Evolutionary conservation across 92 coral and sea anemone species (phyloP), one percentile per base, ranked within the genome.

Genomic region (Umimayanthus kanabou): DNA sequence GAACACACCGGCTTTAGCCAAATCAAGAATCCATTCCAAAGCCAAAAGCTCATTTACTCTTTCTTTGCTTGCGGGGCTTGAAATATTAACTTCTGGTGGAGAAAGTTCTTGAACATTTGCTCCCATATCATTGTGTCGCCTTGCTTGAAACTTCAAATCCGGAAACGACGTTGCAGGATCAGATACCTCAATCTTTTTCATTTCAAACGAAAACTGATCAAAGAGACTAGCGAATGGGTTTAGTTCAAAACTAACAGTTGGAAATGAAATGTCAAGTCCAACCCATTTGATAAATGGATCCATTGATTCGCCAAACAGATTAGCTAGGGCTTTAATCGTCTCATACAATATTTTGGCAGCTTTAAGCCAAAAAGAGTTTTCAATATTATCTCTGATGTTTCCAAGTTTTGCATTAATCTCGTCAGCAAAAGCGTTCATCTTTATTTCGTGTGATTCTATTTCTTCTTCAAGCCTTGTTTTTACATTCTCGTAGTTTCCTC

Each of bases 271-370:
- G 18, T 91, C 87, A 28, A 94, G 91, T 4, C 91, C 91, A 4
- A 94, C 97, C 97, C 97, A 94, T 43, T 80, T 45, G 10, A 92
- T 92, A 71, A 94, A 94, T n/a, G 95, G 97, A 55, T 76, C 89
- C 14, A 92, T 86, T 18, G 92, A 80, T 16, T 80, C 76, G 9
- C 93, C 94, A 82, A 94, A 94, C 15, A 90, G 6, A 2, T 50
- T 33, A 3, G 96, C 93, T 18, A 85, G 22, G 16, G 50, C 90
- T 33, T 91, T 79, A 18, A 92, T 16, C 67, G 86, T 11, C 10
- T 80, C 66, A 86, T 94, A 89, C 76, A 94, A 20, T 37, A 84
- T 91, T 33, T 89, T 84, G 9, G 97, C 95, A 4, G 94, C 97
- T 78, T 87, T 79, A 7, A 94, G 86, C 95, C 97, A 92, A 81